Evolutionary conservation across 2,888 invertebrate genomes (phyloP), one percentile per base, ranked within the genome.

Genomic region (Heterodera filipjevi): DNA sequence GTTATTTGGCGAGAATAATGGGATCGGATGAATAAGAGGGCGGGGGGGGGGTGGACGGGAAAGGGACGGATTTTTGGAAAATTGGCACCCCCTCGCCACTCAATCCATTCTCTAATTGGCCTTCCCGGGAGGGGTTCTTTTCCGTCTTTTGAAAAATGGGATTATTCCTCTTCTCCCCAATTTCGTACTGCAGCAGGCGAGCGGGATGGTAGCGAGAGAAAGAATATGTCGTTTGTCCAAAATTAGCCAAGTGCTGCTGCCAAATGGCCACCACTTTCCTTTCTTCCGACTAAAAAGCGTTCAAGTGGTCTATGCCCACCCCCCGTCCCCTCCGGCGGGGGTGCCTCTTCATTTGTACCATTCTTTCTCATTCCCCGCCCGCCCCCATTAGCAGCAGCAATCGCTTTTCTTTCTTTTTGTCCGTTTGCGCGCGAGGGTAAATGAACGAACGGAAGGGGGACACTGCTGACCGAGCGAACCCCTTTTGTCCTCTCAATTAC

Each of bases 401-500:
- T 19, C 49, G 49, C 64, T 53, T 59, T 33, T 64, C 35, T 16
- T 59, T 27, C 53, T 19, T 33, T 33, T 75, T 30, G 30, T 32
- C 8, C 59, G 59, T 22, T 32, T 32, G 74, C 19, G 30, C 59
- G 33, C n/a, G 76, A 33, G 32, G 76, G 59, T 6, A 59, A 59
- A 59, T 59, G 59, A 27, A 59, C 8, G 59, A 22, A 10, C 6
- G 59, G n/a, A 22, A 22, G 59, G 3, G 27, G n/a, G 22, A n/a
- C 59, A n/a, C 5, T 8, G n/a, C 22, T 12, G 19, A 53, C 19
- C 53, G 39, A 39, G 12, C 39, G 39, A 39, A 39, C 53, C 12
- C 5, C 59, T 10, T 3, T n/a, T 66, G 66, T 39, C 76, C 66
- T 76, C 76, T 76, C 76, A 76, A 76, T 76, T 76, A 76, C 76